Percentiles rank a stretch among this genome's conserved stretches.
Evolutionary conservation across 1,140 invertebrate genomes (phyloP).

Genomic region (Uloborus diversus): DNA sequence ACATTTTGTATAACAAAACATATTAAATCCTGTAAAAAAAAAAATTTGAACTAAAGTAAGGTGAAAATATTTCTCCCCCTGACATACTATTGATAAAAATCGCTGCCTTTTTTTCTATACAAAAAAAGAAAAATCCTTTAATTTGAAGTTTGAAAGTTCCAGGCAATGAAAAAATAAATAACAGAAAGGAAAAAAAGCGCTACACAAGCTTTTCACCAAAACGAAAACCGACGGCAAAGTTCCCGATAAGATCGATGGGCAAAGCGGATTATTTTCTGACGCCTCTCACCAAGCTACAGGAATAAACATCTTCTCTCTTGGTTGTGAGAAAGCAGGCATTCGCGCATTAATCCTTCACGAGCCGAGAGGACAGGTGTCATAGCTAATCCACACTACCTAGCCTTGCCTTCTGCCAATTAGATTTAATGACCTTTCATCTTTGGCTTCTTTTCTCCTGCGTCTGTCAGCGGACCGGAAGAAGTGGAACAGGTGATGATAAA

Average conservation of each 20-base stretch:
- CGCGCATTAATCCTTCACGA: background rate
- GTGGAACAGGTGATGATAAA: slow-evolving; percentile 11
- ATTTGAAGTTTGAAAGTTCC: no score
- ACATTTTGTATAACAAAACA: no score
- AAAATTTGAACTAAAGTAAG: no score
- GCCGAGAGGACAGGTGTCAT: slow-evolving; percentile 38
- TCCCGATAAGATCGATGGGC: background rate
- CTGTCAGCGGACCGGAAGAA: background rate
- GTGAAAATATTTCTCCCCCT: no score
- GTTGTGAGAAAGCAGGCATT: background rate
- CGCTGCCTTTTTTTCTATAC: no score
- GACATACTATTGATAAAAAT: no score
- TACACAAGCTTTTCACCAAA: background rate
- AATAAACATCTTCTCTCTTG: background rate
- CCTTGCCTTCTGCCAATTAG: slow-evolving; percentile 30
- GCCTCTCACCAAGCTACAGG: background rate
- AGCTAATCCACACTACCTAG: slow-evolving; percentile 26
- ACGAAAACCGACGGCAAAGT: background rate
- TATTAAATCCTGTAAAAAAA: no score
- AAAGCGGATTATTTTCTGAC: background rate
- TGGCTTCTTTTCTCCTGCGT: background rate
- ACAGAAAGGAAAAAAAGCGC: background rate
- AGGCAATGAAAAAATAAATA: background rate
- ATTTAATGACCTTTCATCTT: slow-evolving; percentile 45
- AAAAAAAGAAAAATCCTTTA: no score